Evolutionary conservation across 1,140 invertebrate genomes (phyloP).

Genomic region (Brachionus angularis): DNA sequence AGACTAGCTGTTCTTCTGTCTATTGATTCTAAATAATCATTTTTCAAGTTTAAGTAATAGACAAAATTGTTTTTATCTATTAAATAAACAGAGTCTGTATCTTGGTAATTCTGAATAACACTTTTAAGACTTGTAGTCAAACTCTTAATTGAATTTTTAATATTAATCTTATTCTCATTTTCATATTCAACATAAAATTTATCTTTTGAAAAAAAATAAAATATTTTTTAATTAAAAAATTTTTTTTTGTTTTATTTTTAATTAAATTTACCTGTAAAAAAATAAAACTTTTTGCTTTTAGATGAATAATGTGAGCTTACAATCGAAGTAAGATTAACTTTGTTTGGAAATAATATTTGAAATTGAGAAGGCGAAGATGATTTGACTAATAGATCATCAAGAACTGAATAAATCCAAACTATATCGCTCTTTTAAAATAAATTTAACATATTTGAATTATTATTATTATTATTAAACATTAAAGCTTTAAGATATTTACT

Average conservation of each 20-base stretch:
- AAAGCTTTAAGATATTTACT: not conserved
- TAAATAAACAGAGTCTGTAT: constrained; percentile 19
- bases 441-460: not conserved
- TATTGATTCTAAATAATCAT: constrained; percentile 34
- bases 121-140: constrained; percentile 12
- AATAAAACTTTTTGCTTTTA: constrained; percentile 17
- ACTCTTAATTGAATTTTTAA: not conserved
- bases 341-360: constrained; percentile 7
- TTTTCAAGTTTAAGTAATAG: constrained; percentile 33
- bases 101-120: constrained; percentile 18
- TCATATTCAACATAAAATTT: constrained; percentile 38
- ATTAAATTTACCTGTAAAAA: constrained; percentile 37
- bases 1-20: constrained; percentile 19
- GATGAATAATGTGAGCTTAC: constrained; percentile 23
- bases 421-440: constrained; percentile 2
- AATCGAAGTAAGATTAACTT: constrained; percentile 4
- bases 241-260: no score
- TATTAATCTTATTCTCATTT: constrained; percentile 5
- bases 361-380: not conserved
- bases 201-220: not conserved
- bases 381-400: constrained; percentile 11
- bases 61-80: constrained; percentile 23
- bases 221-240: not conserved
- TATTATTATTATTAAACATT: not conserved
- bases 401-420: constrained; percentile 11